Evolutionary conservation across 2,797 vertebrate species (phyloP).

Genomic region (Pangasius djambal): DNA sequence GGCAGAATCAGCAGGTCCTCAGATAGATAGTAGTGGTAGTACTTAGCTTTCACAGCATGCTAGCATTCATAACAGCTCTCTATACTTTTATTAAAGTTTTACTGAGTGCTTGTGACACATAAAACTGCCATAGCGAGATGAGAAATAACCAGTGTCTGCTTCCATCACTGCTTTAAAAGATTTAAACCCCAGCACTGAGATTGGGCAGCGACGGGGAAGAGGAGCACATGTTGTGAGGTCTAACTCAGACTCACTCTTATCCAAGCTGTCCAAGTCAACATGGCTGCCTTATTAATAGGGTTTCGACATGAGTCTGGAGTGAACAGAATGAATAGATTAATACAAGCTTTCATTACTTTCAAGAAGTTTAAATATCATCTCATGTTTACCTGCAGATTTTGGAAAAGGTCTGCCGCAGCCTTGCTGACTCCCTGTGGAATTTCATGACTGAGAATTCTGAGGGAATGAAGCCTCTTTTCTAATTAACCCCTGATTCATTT

Average conservation of each 20-base stretch:
- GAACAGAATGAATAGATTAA: neutral
- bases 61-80: slow-evolving; percentile 12
- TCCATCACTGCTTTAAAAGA: slow-evolving; percentile 5
- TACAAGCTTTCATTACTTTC: neutral
- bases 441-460: neutral
- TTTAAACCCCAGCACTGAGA: neutral
- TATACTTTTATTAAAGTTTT: neutral
- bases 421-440: neutral
- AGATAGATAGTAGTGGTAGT: neutral
- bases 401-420: slow-evolving; percentile 6
- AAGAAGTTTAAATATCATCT: slow-evolving; percentile 29
- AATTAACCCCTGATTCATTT: slow-evolving; percentile 36
- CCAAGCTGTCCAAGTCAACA: neutral
- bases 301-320: neutral
- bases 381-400: slow-evolving; percentile 12
- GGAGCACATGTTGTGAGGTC: neutral
- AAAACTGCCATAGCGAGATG: slow-evolving; percentile 3
- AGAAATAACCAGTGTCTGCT: neutral
- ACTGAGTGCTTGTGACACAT: slow-evolving; percentile 14
- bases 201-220: neutral
- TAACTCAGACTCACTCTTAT: neutral
- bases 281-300: neutral
- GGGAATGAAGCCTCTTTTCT: slow-evolving; percentile 22
- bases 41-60: neutral
- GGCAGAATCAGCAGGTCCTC: neutral